Percentiles rank a stretch among this genome's conserved stretches.
These are phyloP conservation scores for Caenorhabditis doughertyi DNA, from an alignment of 2,888 invertebrate genomes.

Conservation along the genomic window DNA sequence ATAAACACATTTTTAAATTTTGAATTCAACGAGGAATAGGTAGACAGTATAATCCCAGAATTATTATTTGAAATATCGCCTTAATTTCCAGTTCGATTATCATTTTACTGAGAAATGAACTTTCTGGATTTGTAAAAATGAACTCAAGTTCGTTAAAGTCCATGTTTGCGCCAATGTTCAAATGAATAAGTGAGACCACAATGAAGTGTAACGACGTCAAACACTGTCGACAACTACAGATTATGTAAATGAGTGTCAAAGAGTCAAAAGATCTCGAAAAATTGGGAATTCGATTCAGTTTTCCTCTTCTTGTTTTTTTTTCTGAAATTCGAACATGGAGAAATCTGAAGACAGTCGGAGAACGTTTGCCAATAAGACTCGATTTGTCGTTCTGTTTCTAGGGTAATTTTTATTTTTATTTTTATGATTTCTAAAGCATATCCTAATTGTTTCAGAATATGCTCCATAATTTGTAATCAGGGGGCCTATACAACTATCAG, in stretches of 20 bases:
- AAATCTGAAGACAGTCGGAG: constrained; percentile 10
- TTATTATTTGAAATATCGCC: too few species aligned
- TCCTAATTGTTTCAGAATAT: constrained; percentile 32
- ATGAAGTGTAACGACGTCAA: constrained; percentile 30
- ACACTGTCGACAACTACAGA: constrained; percentile 3
- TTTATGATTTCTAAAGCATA: too few species aligned
- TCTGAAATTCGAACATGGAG: background rate
- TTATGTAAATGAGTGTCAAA: constrained; percentile 50
- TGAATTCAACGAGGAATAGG: too few species aligned
- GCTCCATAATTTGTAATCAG: constrained; percentile 60
- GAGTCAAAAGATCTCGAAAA: constrained; percentile 50
- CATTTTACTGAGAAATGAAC: background rate
- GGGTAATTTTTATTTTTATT: constrained; percentile 18
- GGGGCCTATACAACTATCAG: constrained; percentile 62
- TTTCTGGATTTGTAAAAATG: constrained; percentile 15
- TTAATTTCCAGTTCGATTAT: too few species aligned
- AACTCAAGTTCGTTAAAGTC: constrained; percentile 22
- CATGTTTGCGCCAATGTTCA: constrained; percentile 27
- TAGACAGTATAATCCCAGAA: too few species aligned
- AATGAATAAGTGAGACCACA: constrained; percentile 2
- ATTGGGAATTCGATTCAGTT: background rate
- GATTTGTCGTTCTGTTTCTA: constrained; percentile 48
- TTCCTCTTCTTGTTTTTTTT: background rate
- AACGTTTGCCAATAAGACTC: constrained; percentile 37
- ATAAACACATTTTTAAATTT: too few species aligned